Evolutionary conservation across 2,888 invertebrate species (phyloP).

Genomic region (Scaptomyza parva): DNA sequence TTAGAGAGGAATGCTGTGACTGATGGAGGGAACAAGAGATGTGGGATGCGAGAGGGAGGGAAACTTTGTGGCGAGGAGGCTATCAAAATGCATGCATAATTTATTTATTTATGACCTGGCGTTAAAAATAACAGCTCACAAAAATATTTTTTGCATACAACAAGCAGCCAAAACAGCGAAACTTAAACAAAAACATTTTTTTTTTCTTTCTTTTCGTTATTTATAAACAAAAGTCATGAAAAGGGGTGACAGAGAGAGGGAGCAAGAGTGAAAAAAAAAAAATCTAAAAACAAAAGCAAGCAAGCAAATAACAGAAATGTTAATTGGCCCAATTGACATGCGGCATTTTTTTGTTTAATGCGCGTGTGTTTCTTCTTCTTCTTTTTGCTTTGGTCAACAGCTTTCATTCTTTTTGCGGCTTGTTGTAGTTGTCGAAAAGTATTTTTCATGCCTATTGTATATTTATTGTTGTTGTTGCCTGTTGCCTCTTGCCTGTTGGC

Average conservation of each 20-base stretch:
- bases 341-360: conserved; percentile 73
- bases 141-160: conserved; percentile 71
- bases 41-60: background rate
- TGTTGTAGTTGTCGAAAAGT: conserved; percentile 66
- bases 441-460: conserved; percentile 51
- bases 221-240: conserved; percentile 73
- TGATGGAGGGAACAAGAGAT: background rate
- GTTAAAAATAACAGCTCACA: conserved; percentile 67
- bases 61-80: conserved; percentile 8
- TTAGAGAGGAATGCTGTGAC: conserved; percentile 33
- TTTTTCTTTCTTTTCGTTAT: conserved; percentile 35
- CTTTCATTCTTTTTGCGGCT: conserved; percentile 61
- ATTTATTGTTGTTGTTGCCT: conserved; percentile 11
- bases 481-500: too few species aligned
- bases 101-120: conserved; percentile 63
- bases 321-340: conserved; percentile 81
- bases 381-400: conserved; percentile 33
- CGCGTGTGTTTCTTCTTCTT: conserved; percentile 13
- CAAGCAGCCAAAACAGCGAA: conserved; percentile 27
- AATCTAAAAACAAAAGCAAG: conserved; percentile 54
- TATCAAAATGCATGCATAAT: conserved; percentile 68
- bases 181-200: conserved; percentile 68
- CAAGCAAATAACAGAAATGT: conserved; percentile 76
- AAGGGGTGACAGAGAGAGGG: background rate
- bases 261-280: conserved; percentile 12